phyloP scores from a whole-genome alignment of 2,888 invertebrate species.

The Marronus borbonicus region DNA sequence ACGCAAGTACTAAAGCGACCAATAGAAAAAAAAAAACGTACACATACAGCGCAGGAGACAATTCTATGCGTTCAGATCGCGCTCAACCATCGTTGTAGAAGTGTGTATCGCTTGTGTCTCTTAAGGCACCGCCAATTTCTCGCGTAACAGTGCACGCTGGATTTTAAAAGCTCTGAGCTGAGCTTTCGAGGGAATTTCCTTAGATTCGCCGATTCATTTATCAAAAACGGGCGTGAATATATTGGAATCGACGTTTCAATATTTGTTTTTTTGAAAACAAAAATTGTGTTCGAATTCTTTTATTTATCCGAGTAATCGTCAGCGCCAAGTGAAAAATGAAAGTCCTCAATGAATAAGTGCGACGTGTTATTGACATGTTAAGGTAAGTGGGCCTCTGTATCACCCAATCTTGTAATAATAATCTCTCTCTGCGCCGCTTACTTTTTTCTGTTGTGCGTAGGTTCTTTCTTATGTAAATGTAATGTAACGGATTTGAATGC shows the following conservation, averaged over 20 bases:
- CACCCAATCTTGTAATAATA: constrained; percentile 12
- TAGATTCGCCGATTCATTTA: not conserved
- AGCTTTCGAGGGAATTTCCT: not conserved
- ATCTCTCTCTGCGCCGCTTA: not conserved
- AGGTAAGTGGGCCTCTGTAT: constrained; percentile 25
- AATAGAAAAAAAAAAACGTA: constrained; percentile 19
- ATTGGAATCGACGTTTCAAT: not conserved
- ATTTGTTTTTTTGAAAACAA: not conserved
- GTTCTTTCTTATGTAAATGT: constrained; percentile 30
- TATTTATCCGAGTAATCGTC: constrained; percentile 21
- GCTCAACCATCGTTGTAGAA: constrained; percentile 27
- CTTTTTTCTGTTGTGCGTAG: constrained; percentile 25
- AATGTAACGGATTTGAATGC: constrained; percentile 46
- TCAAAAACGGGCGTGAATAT: constrained; percentile 3
- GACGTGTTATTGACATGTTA: constrained; percentile 41
- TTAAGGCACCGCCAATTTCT: not conserved
- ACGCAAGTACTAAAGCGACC: constrained; percentile 36
- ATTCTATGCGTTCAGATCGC: constrained; percentile 39
- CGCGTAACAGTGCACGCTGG: not conserved
- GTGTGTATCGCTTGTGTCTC: constrained; percentile 10
- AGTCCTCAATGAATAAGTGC: constrained; percentile 37
- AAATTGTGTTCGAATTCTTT: not conserved
- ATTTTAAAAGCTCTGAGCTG: constrained; percentile 9
- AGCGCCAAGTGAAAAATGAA: constrained; percentile 38
- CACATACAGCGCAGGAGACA: constrained; percentile 41